Percentiles rank a stretch among this genome's conserved stretches.
phyloP scores from a whole-genome alignment of 2,888 invertebrate genomes.

The Diogma glabrata region DNA sequence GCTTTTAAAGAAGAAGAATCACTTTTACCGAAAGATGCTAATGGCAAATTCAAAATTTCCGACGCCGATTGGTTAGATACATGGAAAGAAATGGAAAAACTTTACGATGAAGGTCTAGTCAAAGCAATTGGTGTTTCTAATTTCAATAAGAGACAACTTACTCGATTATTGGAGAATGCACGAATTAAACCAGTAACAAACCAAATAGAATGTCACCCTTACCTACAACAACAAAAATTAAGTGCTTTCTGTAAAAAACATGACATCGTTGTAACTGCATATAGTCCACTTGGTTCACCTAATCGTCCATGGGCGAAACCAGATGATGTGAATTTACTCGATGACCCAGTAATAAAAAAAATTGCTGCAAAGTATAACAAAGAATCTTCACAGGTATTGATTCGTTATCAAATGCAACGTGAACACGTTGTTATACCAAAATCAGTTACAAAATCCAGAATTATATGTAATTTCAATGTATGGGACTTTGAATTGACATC shows the following conservation, averaged over 20 bases:
- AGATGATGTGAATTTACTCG: too few relatives aligned
- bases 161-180: conserved; percentile 50
- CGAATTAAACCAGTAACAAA: conserved; percentile 53
- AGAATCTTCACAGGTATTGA: conserved; percentile 48
- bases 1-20: conserved; percentile 40
- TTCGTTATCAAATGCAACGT: too few relatives aligned
- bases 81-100: conserved; percentile 67
- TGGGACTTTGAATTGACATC: too few relatives aligned
- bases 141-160: conserved; percentile 68
- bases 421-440: too few relatives aligned
- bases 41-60: conserved; percentile 33
- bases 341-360: too few relatives aligned
- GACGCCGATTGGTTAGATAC: conserved; percentile 65
- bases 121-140: conserved; percentile 79
- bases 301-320: conserved; percentile 37
- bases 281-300: conserved; percentile 60
- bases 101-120: conserved; percentile 54
- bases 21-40: conserved; percentile 20
- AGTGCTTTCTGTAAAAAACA: conserved; percentile 53
- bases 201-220: conserved; percentile 47
- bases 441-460: too few relatives aligned
- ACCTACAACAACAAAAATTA: conserved; percentile 56
- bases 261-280: conserved; percentile 54
- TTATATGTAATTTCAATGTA: too few relatives aligned
- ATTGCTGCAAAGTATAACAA: conserved; percentile 51